A percentile compares a stretch with the other conserved stretches of the same genome.
Conservation (phyloP, 2,888 invertebrate species). For the Hypolimnas misippus region DNA sequence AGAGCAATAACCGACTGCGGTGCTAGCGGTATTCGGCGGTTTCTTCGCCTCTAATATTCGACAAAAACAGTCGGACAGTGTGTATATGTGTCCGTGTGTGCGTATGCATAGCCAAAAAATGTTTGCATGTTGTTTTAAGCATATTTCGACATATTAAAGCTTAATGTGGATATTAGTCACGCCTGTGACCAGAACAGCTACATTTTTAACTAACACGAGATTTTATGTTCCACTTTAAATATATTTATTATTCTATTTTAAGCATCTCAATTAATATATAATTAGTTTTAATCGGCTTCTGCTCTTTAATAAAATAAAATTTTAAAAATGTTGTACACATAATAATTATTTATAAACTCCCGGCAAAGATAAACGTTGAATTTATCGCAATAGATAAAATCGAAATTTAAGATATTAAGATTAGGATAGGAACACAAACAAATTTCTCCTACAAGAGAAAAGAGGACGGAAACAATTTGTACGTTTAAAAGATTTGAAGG, state of each 20-base stretch:
- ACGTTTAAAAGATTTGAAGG: slow-evolving; percentile 40
- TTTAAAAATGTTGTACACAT: background rate
- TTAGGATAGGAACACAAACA: slow-evolving; percentile 15
- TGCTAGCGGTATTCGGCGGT: slow-evolving; percentile 82
- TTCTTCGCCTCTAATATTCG: slow-evolving; percentile 77
- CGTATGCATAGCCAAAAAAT: slow-evolving; percentile 53
- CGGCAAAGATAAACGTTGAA: background rate
- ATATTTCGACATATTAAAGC: slow-evolving; percentile 71
- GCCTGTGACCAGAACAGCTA: slow-evolving; percentile 43
- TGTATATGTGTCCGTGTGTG: slow-evolving; percentile 55
- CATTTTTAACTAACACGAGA: slow-evolving; percentile 26
- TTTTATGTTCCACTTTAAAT: slow-evolving; percentile 28
- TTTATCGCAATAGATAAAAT: background rate
- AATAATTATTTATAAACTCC: background rate
- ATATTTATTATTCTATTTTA: slow-evolving; percentile 21
- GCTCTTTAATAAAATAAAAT: background rate
- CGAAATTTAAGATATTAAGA: slow-evolving; percentile 6
- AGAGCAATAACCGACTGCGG: slow-evolving; percentile 81
- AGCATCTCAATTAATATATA: background rate
- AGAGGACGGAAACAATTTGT: slow-evolving; percentile 36
- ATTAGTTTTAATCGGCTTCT: background rate
- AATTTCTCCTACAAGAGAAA: slow-evolving; percentile 35
- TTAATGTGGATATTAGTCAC: slow-evolving; percentile 66
- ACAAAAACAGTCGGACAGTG: slow-evolving; percentile 69
- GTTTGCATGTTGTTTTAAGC: slow-evolving; percentile 58